A percentile compares a stretch with the other conserved stretches of the same genome.
phyloP scores from a whole-genome alignment of 2,797 vertebrate species.

The Vespertilio murinus region DNA sequence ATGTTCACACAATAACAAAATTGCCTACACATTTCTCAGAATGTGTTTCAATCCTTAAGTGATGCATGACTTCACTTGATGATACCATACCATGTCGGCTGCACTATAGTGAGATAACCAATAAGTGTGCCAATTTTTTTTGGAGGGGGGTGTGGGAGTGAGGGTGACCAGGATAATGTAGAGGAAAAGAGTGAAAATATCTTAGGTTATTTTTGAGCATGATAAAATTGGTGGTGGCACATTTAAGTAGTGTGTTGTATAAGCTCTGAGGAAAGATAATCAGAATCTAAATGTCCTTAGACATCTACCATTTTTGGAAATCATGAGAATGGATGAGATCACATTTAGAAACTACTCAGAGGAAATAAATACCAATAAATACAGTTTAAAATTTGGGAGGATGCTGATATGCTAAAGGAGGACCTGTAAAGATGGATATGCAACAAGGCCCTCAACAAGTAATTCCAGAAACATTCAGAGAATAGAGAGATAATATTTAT shows the following conservation, averaged over 20 bases:
- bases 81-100: not conserved
- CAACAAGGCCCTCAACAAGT: not conserved
- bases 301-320: not conserved
- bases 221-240: not conserved
- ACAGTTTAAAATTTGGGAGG: not conserved
- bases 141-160: not conserved
- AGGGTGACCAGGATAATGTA: not conserved
- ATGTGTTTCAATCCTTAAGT: not conserved
- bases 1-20: not conserved
- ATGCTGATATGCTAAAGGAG: not conserved
- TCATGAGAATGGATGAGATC: not conserved
- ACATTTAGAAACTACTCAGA: not conserved
- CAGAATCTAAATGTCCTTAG: not conserved
- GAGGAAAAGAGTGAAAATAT: not conserved
- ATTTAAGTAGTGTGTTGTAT: not conserved
- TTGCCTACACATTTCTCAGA: not conserved
- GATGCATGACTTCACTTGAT: not conserved
- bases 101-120: not conserved
- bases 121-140: not conserved
- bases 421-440: not conserved
- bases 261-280: not conserved
- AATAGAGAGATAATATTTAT: not conserved
- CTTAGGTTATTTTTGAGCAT: not conserved
- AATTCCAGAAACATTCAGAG: not conserved
- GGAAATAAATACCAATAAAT: not conserved